A percentile compares a stretch with the other conserved stretches of the same genome.
Evolutionary conservation across 2,113 vertebrate species (phyloP).

Genomic region (Andinoacara biseriatus): DNA sequence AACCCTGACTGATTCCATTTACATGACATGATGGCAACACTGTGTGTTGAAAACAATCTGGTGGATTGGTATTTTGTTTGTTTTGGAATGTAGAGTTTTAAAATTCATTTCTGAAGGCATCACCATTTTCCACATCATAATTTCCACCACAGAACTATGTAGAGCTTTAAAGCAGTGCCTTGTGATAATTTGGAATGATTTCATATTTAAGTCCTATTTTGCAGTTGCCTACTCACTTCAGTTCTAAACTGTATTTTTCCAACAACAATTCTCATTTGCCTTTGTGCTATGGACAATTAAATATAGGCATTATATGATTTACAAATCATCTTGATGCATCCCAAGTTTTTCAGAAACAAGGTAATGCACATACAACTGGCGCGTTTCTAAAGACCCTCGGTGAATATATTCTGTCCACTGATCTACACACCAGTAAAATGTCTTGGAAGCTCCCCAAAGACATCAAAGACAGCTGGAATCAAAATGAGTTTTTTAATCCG

Average conservation of each 20-base stretch:
- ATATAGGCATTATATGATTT: background rate
- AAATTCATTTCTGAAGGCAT: background rate
- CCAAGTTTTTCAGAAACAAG: background rate
- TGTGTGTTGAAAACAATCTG: background rate
- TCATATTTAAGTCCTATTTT: background rate
- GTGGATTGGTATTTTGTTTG: background rate
- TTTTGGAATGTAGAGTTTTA: fast-evolving
- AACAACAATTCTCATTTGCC: background rate
- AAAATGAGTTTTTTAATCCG: slow-evolving; percentile 65
- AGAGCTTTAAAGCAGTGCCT: background rate
- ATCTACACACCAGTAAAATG: slow-evolving; percentile 46
- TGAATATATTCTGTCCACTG: slow-evolving; percentile 19
- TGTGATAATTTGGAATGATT: background rate
- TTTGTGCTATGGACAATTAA: background rate
- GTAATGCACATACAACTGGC: background rate
- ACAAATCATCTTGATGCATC: background rate
- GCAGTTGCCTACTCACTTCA: background rate
- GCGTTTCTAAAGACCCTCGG: background rate
- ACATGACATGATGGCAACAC: background rate
- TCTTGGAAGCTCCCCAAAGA: slow-evolving; percentile 47
- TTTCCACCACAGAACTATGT: background rate
- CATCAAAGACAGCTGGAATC: slow-evolving; percentile 55
- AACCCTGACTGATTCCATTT: no score
- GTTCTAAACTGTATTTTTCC: background rate
- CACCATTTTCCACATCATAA: background rate